Evolutionary conservation across 30 jellyfish, hydroid and myxozoan species (phyloP), one percentile per base, ranked within the genome.

Genomic region (Rhopilema esculentum): DNA sequence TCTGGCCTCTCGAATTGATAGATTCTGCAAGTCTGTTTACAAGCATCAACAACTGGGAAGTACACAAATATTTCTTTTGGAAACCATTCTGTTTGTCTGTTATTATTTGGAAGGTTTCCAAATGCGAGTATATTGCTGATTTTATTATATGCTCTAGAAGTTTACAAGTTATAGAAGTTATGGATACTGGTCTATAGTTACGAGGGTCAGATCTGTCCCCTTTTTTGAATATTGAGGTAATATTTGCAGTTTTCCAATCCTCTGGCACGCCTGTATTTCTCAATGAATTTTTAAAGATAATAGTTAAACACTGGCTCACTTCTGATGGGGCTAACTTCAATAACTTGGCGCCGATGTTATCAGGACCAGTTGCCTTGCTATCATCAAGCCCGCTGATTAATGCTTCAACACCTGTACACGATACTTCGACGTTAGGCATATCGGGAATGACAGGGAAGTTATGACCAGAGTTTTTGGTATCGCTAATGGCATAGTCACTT

Each of bases 111-210:
- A 40, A 40, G 9, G 6, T 40, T 40, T 63, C 40, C 21, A 64
- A 73, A 65, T 80, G 82, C 18, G 1, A 21, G 84, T 49, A 40
- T 66, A 82, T 82, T 49, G 66, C 84, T 32, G 51, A 66, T 9
- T 22, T 23, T 17, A 82, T 69, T 31, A 82, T 51, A 51, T 82
- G 76, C 80, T 82, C 91, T 31, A 82, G 33, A 73, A 68, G 66
- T 69, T 82, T 82, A 40, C 91, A 65, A 62, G 91, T 40, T 32
- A 69, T 74, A 12, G 64, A 21, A 17, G 84, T 66, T 61, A 66
- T 66, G 26, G 84, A 82, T 32, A 82, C 52, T 48, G 91, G 91
- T 23, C 77, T 66, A 84, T 82, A 66, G 84, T 82, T 82, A 25
- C 18, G 84, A 29, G 84, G 33, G 21, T 21, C 22, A 12, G 84